Base-by-base conservation (phyloP, 2,113 vertebrate species). In the Eurypyga helias region DNA sequence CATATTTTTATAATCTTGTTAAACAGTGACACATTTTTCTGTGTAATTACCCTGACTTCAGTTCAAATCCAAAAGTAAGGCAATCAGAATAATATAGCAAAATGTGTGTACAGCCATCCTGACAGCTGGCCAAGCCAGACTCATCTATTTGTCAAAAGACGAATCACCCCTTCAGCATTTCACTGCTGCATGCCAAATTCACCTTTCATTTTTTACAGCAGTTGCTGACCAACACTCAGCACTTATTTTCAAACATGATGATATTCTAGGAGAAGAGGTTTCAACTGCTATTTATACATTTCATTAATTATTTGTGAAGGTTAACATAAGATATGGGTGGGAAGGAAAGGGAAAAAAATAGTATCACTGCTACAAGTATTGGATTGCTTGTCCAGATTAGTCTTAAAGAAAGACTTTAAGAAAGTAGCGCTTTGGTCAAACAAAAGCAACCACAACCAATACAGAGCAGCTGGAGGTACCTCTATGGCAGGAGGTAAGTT, bases 111-210 rank as follows among this genome's bases (percentile, higher is more conserved):
- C 58, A 87, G 29, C 41, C 25, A 66, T 31, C 26, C 64, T 1
- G 1, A 94, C 58, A 95, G 90, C 58, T 88, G 85, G 76, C 61
- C 79, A 88, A 88, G 71, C 23, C 82, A 95, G 82, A 65, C 31
- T 60, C 49, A 73, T 92, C 82, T 83, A 26, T 87, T 87, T 81
- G 90, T 86, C 88, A 93, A 76, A 94, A 93, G 64, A 78, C 79
- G 73, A 87, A 94, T 93, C 67, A 70, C 38, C 54, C 62, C 49
- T 77, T 90, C 85, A 94, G 76, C 71, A 66, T 73, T 93, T 94
- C 71, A 58, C 20, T 62, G 23, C 72, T 52, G 60, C 48, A 16
- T 88, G 60, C 33, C 83, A 92, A 92, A 78, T 24, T 29, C 48
- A 92, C 85, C 76, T 89, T 52, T 67, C 64, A 70, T 61, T 94